phyloP scores from a whole-genome alignment of 2,797 vertebrate genomes.

The Microctenopoma steveboyesi region DNA sequence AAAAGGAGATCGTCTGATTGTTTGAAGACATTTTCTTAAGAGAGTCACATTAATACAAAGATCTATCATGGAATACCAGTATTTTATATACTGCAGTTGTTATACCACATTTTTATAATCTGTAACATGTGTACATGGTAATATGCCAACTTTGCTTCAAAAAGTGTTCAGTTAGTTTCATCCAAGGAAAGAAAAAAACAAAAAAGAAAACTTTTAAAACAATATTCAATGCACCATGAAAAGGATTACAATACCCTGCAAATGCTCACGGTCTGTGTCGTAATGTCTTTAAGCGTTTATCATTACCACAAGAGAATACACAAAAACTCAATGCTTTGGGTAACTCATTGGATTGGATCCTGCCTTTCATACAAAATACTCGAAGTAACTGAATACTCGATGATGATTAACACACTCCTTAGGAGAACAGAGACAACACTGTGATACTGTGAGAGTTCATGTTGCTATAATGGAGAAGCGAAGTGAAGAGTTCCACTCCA shows the following conservation, averaged over 20 bases:
- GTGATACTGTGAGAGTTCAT: constrained; percentile 56
- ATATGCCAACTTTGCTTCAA: constrained; percentile 80
- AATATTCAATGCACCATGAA: constrained; percentile 80
- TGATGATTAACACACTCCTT: constrained; percentile 73
- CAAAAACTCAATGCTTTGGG: constrained; percentile 74
- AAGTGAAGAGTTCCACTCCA: constrained; percentile 59
- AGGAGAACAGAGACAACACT: constrained; percentile 70
- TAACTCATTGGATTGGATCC: constrained; percentile 68
- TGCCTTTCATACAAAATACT: constrained; percentile 70
- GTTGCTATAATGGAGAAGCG: constrained; percentile 55
- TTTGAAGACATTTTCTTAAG: constrained; percentile 85
- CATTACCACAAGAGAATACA: constrained; percentile 78
- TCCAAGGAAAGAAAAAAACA: constrained; percentile 72
- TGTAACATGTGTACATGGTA: constrained; percentile 84
- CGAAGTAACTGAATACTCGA: constrained; percentile 68
- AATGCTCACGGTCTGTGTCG: constrained; percentile 75
- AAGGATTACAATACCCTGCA: constrained; percentile 81
- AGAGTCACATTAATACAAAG: constrained; percentile 86
- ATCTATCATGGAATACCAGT: constrained; percentile 84
- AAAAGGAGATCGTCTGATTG: constrained; percentile 81
- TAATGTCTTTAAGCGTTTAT: constrained; percentile 76
- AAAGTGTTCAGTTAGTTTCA: constrained; percentile 82
- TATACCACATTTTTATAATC: constrained; percentile 84
- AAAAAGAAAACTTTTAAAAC: constrained; percentile 64
- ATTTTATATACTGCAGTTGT: constrained; percentile 82